These are phyloP conservation scores for Aptenodytes patagonicus DNA, from an alignment of 2,113 vertebrate genomes.

Conservation along the genomic window DNA sequence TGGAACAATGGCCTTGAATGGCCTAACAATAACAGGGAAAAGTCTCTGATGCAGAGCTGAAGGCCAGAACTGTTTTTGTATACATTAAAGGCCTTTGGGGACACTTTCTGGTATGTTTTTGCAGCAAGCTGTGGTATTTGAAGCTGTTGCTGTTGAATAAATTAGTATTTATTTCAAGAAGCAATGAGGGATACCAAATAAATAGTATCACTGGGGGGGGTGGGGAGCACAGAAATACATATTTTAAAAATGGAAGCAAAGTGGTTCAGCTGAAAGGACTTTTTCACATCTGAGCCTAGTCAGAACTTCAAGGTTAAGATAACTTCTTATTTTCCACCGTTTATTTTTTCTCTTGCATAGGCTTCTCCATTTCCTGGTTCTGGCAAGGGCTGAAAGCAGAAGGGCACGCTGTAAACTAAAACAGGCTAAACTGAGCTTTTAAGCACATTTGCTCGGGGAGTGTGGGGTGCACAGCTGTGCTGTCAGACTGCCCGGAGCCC, in stretches of 20 bases:
- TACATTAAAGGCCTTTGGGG: constrained; percentile 12
- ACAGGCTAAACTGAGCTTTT: constrained; percentile 19
- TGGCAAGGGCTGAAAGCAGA: constrained; percentile 32
- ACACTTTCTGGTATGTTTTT: not conserved
- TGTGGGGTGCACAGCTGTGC: constrained; percentile 39
- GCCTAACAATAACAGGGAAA: not conserved
- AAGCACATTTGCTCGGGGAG: not conserved
- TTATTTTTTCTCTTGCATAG: not conserved
- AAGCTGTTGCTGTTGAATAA: constrained; percentile 29
- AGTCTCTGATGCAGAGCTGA: constrained; percentile 18
- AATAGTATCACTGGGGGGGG: not conserved
- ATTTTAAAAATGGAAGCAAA: not conserved
- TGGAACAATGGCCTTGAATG: not conserved
- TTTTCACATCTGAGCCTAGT: not conserved
- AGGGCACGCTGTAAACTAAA: not conserved
- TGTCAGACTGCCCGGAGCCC: constrained; percentile 15
- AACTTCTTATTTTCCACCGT: not conserved
- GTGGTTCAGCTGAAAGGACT: not conserved
- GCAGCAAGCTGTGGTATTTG: constrained; percentile 2
- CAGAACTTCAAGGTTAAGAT: not conserved
- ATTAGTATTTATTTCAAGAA: constrained; percentile 43
- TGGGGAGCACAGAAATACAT: not conserved
- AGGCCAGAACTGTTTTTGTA: constrained; percentile 17
- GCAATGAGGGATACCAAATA: constrained; percentile 2
- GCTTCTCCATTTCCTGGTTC: not conserved